phyloP scores from a whole-genome alignment of 2,888 invertebrate genomes.

The Machimus atricapillus region DNA sequence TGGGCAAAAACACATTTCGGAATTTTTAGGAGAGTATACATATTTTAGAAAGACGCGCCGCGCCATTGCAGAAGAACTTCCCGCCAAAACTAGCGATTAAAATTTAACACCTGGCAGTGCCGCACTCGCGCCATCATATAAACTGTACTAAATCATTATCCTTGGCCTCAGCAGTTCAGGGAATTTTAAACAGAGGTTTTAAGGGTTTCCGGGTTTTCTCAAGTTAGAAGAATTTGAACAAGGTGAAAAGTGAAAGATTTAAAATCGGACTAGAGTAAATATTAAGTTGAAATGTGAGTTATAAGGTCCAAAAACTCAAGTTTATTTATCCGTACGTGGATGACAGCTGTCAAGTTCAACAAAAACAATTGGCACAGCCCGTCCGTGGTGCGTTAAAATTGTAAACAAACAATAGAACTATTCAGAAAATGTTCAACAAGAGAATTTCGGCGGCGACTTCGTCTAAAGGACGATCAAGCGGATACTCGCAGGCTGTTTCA shows the following conservation, averaged over 20 bases:
- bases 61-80: not conserved
- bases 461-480: not conserved
- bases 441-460: conserved; percentile 5
- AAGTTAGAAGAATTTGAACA: not conserved
- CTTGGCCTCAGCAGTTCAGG: not conserved
- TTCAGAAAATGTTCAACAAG: conserved; percentile 22
- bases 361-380: not conserved
- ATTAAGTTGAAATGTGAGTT: not conserved
- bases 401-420: not conserved
- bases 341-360: not conserved
- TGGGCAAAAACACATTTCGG: not conserved
- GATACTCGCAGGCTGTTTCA: not conserved
- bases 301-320: not conserved
- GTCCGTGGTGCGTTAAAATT: not conserved
- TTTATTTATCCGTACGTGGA: not conserved
- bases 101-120: not conserved
- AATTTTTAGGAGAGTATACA: not conserved
- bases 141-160: not conserved
- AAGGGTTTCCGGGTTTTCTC: not conserved
- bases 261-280: not conserved
- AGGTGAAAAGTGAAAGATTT: not conserved
- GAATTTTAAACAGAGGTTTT: not conserved
- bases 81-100: not conserved
- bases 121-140: not conserved
- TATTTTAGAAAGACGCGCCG: not conserved